Percentiles rank a stretch among this genome's conserved stretches.
These are phyloP conservation scores for Platerodrilus igneus DNA, from an alignment of 2,888 invertebrate genomes.

Conservation along the genomic window DNA sequence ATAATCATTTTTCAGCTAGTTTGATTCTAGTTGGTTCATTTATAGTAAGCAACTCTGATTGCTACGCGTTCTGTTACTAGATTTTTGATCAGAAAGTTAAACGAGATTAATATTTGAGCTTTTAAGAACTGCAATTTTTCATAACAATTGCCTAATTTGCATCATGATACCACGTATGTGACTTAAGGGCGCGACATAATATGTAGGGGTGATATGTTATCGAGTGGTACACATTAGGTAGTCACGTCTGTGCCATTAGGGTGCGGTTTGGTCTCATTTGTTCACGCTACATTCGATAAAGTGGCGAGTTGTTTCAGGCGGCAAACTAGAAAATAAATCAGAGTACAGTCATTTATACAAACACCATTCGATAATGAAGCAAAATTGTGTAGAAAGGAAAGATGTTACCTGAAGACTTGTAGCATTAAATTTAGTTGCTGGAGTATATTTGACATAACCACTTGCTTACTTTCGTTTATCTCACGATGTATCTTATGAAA, in stretches of 20 bases:
- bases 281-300: constrained; percentile 38
- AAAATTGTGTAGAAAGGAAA: constrained; percentile 11
- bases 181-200: constrained; percentile 24
- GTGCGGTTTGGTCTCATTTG: constrained; percentile 38
- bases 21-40: too few relatives aligned
- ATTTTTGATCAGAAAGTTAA: too few relatives aligned
- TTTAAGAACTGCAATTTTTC: too few relatives aligned
- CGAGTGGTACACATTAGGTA: constrained; percentile 34
- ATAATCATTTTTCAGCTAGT: too few relatives aligned
- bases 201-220: constrained; percentile 28
- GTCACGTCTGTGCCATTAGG: constrained; percentile 38
- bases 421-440: constrained; percentile 33
- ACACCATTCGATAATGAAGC: constrained; percentile 21
- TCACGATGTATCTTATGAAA: constrained; percentile 29
- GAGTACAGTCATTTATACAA: constrained; percentile 28
- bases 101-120: too few relatives aligned
- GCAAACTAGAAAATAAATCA: constrained; percentile 37
- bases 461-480: constrained; percentile 32
- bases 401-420: constrained; percentile 22
- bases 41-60: too few relatives aligned
- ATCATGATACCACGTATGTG: constrained; percentile 26
- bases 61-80: too few relatives aligned
- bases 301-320: constrained; percentile 33
- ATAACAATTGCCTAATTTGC: constrained; percentile 23
- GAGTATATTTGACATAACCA: constrained; percentile 38